Conservation (phyloP, 2,113 vertebrate species). For the Agelaius tricolor region DNA sequence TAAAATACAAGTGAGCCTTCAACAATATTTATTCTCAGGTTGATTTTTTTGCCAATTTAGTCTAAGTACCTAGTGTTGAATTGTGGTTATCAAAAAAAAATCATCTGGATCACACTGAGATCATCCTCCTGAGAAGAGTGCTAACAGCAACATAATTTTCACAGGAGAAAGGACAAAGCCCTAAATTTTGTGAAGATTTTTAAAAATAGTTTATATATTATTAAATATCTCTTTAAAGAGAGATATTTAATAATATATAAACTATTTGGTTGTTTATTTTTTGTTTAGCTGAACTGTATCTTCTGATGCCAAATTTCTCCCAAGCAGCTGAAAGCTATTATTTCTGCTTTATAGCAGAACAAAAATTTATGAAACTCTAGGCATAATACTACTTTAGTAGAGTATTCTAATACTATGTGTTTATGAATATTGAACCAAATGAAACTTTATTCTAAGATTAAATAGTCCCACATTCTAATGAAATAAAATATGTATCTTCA, state of each 20-base stretch:
- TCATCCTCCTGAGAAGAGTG: not conserved
- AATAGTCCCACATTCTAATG: not conserved
- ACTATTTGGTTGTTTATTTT: not conserved
- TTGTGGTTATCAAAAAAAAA: not conserved
- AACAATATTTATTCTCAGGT: not conserved
- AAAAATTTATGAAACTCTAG: not conserved
- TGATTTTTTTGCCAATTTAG: not conserved
- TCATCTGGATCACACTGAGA: not conserved
- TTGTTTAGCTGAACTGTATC: not conserved
- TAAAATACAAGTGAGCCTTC: not conserved
- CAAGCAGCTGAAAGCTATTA: constrained; percentile 25
- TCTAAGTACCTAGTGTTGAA: not conserved
- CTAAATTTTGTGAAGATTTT: not conserved
- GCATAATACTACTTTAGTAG: not conserved
- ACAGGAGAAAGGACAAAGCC: not conserved
- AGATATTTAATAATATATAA: no score
- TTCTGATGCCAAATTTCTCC: constrained; percentile 27
- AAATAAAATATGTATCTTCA: not conserved
- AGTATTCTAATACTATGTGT: not conserved
- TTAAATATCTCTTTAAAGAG: not conserved
- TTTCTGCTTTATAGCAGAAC: not conserved
- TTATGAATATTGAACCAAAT: not conserved
- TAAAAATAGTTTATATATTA: not conserved
- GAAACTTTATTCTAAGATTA: not conserved
- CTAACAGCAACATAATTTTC: not conserved